Evolutionary conservation across 1,140 invertebrate species (phyloP), one percentile per base, ranked within the genome.

Genomic region (Bombus fervidus): DNA sequence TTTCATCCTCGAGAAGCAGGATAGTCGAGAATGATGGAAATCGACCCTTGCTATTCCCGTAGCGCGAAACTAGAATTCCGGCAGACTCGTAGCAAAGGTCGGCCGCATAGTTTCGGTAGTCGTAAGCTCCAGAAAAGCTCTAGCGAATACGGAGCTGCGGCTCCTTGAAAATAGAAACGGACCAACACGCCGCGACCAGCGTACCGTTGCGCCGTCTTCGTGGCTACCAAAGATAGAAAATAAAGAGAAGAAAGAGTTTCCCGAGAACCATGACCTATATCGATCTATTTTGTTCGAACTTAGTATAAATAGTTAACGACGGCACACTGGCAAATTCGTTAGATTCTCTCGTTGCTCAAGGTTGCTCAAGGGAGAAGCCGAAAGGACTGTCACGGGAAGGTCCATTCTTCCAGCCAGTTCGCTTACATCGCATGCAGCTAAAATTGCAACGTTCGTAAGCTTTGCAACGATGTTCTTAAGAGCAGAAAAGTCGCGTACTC

Each of bases 191-290:
- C 13, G 6, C 37, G 53, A 59, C n/a, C 39, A 47, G 59, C 76
- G 12, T 75, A 37, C 31, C 53, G 41, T 25, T 25, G 66, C 62
- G 66, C 25, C 22, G 47, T 78, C 53, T 84, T 68, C 81, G n/a
- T 72, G 81, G 83, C 84, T 89, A 92, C 90, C 93, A 93, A 92
- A 93, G 91, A 93, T 93, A 93, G 93, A 88, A 87, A 83, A 87
- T 83, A 83, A 89, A 89, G 84, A 37, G 28, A 69, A 69, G 9
- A 39, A 28, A 28, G 39, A 75, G 43, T 82, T 83, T 34, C 73
- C 78, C 83, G 87, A 80, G 84, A 92, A 91, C 92, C 91, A 91
- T 93, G 92, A 94, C 92, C 92, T 92, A 90, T 90, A 91, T 90
- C 68, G 66, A 71, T 34, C 13, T 37, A 12, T 69, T 69, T 53